Evolutionary conservation across 2,888 invertebrate species (phyloP).

Genomic region (Hesperia comma): DNA sequence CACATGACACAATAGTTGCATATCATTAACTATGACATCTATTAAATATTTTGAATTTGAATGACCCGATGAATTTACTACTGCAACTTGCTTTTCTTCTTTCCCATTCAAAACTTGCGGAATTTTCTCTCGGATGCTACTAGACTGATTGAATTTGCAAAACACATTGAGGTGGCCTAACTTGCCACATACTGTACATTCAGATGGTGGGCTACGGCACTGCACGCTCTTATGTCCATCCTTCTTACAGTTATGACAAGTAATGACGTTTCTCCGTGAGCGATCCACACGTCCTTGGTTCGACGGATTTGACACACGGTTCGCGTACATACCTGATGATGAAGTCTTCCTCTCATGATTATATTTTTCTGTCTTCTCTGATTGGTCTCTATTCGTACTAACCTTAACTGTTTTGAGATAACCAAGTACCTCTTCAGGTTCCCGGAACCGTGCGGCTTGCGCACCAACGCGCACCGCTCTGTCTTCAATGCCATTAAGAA

Average conservation of each 20-base stretch:
- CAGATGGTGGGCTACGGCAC: not conserved
- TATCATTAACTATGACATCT: not conserved
- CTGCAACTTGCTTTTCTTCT: not conserved
- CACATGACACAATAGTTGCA: not conserved
- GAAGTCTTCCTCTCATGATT: too few species aligned
- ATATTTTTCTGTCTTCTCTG: too few species aligned
- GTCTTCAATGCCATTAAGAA: slow-evolving; percentile 42
- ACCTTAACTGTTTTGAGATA: slow-evolving; percentile 40
- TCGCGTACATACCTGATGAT: too few species aligned
- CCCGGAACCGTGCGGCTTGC: slow-evolving; percentile 40
- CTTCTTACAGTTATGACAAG: not conserved
- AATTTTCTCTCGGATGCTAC: not conserved
- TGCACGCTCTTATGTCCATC: not conserved
- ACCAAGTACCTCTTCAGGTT: slow-evolving; percentile 41
- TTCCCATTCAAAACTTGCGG: not conserved
- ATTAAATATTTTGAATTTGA: not conserved
- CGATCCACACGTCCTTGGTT: too few species aligned
- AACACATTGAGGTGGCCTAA: not conserved
- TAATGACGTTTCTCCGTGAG: too few species aligned
- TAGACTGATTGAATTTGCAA: not conserved
- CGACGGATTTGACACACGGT: too few species aligned
- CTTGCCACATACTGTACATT: not conserved
- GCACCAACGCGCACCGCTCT: slow-evolving; percentile 41
- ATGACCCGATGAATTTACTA: not conserved
- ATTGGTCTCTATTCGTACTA: not conserved